Conservation (phyloP, 2,888 invertebrate species). For the Apoda limacodes region DNA sequence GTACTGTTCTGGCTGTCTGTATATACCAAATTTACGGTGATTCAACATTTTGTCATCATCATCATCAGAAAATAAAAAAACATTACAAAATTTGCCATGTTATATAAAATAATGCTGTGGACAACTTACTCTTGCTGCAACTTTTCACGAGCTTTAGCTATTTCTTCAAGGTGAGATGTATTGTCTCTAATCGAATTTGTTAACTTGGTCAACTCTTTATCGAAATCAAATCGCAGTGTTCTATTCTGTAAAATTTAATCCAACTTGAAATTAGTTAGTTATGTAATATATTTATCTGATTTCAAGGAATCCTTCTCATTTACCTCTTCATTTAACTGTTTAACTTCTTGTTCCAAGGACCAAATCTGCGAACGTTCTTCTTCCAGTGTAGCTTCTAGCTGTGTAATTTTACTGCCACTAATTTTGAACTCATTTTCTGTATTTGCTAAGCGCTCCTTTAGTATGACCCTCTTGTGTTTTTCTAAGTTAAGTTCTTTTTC, state of each 20-base stretch:
- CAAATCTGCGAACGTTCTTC: conserved; percentile 32
- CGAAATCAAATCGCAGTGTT: conserved; percentile 39
- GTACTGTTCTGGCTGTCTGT: too few species aligned
- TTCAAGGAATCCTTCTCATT: conserved; percentile 1
- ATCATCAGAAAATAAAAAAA: too few species aligned
- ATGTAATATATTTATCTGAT: background rate
- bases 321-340: conserved; percentile 45
- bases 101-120: too few species aligned
- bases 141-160: conserved; percentile 43
- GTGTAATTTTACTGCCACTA: conserved; percentile 29
- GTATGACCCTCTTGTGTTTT: conserved; percentile 29
- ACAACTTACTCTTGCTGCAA: conserved; percentile 49
- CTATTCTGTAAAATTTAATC: conserved; percentile 36
- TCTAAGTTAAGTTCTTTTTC: conserved; percentile 51
- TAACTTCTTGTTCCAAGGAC: conserved; percentile 36
- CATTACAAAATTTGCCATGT: too few species aligned
- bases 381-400: conserved; percentile 39
- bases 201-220: conserved; percentile 40
- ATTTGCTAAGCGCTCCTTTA: conserved; percentile 34
- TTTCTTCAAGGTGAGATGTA: conserved; percentile 43
- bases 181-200: conserved; percentile 45
- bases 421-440: conserved; percentile 42
- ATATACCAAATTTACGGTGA: too few species aligned
- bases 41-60: too few species aligned
- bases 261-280: conserved; percentile 1